Conservation (phyloP, 2,888 invertebrate species). For the Leuctra nigra region DNA sequence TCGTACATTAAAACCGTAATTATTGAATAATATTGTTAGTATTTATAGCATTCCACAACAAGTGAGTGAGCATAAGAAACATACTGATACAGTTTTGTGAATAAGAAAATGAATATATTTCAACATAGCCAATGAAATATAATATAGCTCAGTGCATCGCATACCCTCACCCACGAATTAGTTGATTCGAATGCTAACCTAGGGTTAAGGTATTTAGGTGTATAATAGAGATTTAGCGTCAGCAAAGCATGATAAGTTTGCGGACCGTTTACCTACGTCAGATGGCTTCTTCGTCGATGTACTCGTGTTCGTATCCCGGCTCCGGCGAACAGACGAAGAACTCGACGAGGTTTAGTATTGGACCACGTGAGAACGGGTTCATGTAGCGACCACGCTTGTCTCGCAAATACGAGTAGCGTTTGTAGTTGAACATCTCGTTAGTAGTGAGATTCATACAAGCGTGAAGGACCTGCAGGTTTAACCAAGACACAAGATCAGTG, state of each 20-base stretch:
- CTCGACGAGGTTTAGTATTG: slow-evolving; percentile 78
- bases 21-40: no score
- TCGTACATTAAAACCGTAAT: no score
- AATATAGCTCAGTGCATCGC: no score
- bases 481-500: slow-evolving; percentile 38
- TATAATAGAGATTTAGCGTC: not conserved
- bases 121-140: no score
- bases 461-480: slow-evolving; percentile 84
- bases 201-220: no score
- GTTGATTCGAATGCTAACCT: no score
- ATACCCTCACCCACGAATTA: no score
- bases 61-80: not conserved
- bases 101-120: no score
- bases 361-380: slow-evolving; percentile 88
- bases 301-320: slow-evolving; percentile 52
- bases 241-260: slow-evolving; percentile 1
- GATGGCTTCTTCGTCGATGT: slow-evolving; percentile 28
- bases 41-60: no score
- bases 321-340: slow-evolving; percentile 84
- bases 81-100: no score
- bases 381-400: slow-evolving; percentile 83
- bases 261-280: slow-evolving; percentile 16
- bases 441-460: slow-evolving; percentile 91
- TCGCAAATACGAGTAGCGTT: slow-evolving; percentile 80
- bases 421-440: slow-evolving; percentile 92